phyloP scores from a whole-genome alignment of 2,797 vertebrate genomes.

The Acanthornis magna region DNA sequence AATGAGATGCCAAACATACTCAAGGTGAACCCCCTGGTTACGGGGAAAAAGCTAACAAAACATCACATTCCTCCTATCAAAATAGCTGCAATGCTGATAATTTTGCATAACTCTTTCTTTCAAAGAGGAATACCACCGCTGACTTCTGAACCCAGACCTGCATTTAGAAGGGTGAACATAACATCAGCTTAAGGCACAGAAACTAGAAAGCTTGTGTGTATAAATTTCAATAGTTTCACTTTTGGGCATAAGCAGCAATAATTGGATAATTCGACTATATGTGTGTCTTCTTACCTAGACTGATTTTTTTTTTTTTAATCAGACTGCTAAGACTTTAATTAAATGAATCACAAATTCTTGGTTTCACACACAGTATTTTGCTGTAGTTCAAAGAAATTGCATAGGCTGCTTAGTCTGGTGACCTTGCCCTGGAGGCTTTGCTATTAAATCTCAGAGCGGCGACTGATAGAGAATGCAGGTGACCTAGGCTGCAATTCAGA shows the following conservation, averaged over 20 bases:
- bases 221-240: background rate
- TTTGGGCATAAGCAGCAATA: background rate
- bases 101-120: background rate
- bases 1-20: background rate
- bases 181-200: background rate
- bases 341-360: background rate
- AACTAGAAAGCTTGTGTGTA: background rate
- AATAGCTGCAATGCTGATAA: background rate
- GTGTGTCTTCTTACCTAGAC: background rate
- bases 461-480: background rate
- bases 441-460: background rate
- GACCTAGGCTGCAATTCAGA: background rate
- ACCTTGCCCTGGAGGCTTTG: background rate
- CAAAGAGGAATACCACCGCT: background rate
- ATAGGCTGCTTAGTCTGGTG: background rate
- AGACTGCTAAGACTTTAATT: background rate
- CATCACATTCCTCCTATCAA: background rate
- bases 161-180: background rate
- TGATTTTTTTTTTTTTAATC: background rate
- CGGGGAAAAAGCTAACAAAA: background rate
- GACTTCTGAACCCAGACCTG: background rate
- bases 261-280: background rate
- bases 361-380: background rate
- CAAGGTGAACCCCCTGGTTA: background rate
- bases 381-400: background rate